Base-by-base conservation (phyloP, 2,888 invertebrate genomes). In the Callosobruchus maculatus region DNA sequence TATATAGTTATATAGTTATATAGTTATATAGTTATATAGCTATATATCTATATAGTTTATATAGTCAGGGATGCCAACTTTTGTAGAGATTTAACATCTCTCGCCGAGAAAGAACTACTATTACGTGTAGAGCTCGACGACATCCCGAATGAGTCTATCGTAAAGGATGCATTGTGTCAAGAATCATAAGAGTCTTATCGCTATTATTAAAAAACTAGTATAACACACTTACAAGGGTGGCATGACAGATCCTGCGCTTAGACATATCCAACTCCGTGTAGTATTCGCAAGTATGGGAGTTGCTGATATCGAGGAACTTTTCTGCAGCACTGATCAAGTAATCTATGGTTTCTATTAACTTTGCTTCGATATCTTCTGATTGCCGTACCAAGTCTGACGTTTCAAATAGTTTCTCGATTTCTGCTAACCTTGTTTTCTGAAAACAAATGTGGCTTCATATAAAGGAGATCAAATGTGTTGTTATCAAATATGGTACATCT, bases 291-390 rank as follows among this genome's bases (percentile, higher is more conserved):
- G 75, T 74, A 31, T 81, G 80, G 18, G 79, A 80, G 71, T 84
- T 80, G 71, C 86, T 78, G 73, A 85, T 83, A 72, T 88, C 85
- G 67, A 88, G 80, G 80, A 88, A 89, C 69, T 85, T 86, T 69
- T 79, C 82, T 76, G 78, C 86, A 85, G 79, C 84, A 76, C 73
- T 76, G 73, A 77, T 81, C 82, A 79, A 86, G 77, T 69, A 78
- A 68, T 86, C 85, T 67, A 87, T 82, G 69, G 84, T 81, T 21
- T 86, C 85, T 67, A 72, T 74, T 20, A 88, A 83, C 66, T 80
- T 78, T 3, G 79, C 79, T 75, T 86, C 83, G 66, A 87, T 82
- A 68, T 81, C 75, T 4, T 75, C 68, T 66, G 73, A 77, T 67
- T 68, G 30, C 21, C 67, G n/a, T 49, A 74, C 76, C 1, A 68